A percentile compares a stretch with the other conserved stretches of the same genome.
Evolutionary conservation across 2,888 invertebrate genomes (phyloP).

Genomic region (Myopa testacea): DNA sequence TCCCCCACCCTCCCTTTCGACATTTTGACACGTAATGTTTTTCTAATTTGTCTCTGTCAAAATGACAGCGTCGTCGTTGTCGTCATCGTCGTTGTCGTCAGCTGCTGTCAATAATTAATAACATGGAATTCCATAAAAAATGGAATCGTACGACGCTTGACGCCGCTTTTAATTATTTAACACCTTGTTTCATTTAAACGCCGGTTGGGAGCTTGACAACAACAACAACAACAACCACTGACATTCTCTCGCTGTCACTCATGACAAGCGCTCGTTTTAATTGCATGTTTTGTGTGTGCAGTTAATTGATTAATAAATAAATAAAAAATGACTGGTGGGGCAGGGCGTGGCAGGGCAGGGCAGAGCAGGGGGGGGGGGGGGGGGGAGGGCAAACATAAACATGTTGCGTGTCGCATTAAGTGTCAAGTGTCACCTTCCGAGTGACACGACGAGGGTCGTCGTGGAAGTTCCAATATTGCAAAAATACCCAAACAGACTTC

Average conservation of each 20-base stretch:
- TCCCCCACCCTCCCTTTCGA: too few species aligned
- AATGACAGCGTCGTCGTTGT: too few species aligned
- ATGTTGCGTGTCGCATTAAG: neutral
- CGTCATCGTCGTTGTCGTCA: too few species aligned
- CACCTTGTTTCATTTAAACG: slow-evolving; percentile 5
- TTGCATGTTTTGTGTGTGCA: neutral
- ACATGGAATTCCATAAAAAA: too few species aligned
- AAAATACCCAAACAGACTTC: too few species aligned
- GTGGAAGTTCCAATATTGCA: too few species aligned
- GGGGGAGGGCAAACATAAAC: neutral
- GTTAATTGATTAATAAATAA: slow-evolving; percentile 21
- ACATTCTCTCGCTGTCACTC: slow-evolving; percentile 22
- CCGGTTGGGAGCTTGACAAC: neutral
- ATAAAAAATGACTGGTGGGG: neutral
- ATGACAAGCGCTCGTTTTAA: slow-evolving; percentile 15
- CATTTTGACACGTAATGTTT: too few species aligned
- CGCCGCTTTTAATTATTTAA: slow-evolving; percentile 9
- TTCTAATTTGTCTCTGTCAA: too few species aligned
- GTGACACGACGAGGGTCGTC: neutral
- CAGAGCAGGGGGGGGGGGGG: neutral
- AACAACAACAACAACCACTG: slow-evolving; percentile 1
- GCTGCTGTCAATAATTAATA: neutral
- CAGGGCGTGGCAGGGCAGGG: too few species aligned
- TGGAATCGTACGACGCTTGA: neutral
- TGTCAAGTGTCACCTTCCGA: neutral